A percentile compares a stretch with the other conserved stretches of the same genome.
Evolutionary conservation across 2,113 vertebrate genomes (phyloP).

Genomic region (Sardina pilchardus): DNA sequence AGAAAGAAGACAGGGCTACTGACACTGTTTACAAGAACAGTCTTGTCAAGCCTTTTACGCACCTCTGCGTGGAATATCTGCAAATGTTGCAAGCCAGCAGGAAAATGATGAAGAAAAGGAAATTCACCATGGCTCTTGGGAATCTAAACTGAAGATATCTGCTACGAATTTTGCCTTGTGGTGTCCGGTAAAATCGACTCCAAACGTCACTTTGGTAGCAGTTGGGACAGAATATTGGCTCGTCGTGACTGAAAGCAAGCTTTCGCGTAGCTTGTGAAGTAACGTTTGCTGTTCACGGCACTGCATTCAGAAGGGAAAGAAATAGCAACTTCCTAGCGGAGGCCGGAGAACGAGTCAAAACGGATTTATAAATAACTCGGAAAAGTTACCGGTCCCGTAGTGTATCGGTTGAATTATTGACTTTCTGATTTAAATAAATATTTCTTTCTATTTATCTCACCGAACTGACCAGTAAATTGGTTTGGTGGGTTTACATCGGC

Average conservation of each 20-base stretch:
- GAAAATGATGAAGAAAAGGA: slow-evolving; percentile 17
- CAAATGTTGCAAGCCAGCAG: slow-evolving; percentile 33
- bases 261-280: background rate
- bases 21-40: background rate
- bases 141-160: background rate
- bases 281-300: background rate
- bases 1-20: background rate
- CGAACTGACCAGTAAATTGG: background rate
- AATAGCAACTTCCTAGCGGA: background rate
- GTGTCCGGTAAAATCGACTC: background rate
- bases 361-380: background rate
- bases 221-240: slow-evolving; percentile 2
- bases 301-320: background rate
- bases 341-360: background rate
- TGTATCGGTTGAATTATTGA: background rate
- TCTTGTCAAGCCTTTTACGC: background rate
- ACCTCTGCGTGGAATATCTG: slow-evolving; percentile 12
- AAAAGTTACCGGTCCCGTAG: background rate
- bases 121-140: slow-evolving; percentile 3
- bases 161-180: background rate
- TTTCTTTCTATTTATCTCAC: background rate
- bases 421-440: background rate
- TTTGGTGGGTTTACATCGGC: background rate
- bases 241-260: background rate
- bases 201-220: background rate